Evolutionary conservation across 2,113 vertebrate species (phyloP).

Genomic region (Buteo buteo): DNA sequence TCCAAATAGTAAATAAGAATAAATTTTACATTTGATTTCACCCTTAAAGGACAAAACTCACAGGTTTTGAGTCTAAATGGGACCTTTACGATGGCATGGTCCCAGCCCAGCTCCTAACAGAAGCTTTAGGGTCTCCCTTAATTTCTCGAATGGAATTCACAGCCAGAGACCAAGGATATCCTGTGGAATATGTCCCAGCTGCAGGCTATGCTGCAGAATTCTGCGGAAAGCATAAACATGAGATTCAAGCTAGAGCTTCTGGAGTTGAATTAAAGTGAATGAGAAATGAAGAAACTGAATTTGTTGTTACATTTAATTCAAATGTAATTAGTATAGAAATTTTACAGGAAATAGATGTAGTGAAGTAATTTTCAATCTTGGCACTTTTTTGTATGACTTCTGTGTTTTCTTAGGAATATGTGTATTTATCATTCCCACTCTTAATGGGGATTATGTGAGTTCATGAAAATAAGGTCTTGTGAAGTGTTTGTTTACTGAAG

Average conservation of each 20-base stretch:
- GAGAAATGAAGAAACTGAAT: not conserved
- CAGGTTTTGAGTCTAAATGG: not conserved
- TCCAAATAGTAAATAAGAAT: not conserved
- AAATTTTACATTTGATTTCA: not conserved
- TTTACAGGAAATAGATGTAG: not conserved
- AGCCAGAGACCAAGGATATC: not conserved
- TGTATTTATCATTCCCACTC: not conserved
- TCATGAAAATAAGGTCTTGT: not conserved
- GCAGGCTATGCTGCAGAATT: not conserved
- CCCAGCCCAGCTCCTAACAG: not conserved
- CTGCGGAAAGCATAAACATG: not conserved
- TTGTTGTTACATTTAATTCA: not conserved
- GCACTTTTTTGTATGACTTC: not conserved
- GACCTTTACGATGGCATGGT: not conserved
- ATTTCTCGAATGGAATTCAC: not conserved
- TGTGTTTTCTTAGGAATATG: not conserved
- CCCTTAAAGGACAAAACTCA: not conserved
- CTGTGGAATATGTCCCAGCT: not conserved
- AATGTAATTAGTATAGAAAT: not conserved
- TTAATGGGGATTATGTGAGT: not conserved
- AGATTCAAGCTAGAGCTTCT: not conserved
- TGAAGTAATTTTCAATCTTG: not conserved
- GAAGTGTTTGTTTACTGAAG: not conserved
- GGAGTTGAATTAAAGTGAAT: not conserved
- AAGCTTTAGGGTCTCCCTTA: not conserved